Percentiles rank a stretch among this genome's conserved stretches.
Conservation (phyloP, 2,888 invertebrate genomes). For the Temnothorax unifasciatus region DNA sequence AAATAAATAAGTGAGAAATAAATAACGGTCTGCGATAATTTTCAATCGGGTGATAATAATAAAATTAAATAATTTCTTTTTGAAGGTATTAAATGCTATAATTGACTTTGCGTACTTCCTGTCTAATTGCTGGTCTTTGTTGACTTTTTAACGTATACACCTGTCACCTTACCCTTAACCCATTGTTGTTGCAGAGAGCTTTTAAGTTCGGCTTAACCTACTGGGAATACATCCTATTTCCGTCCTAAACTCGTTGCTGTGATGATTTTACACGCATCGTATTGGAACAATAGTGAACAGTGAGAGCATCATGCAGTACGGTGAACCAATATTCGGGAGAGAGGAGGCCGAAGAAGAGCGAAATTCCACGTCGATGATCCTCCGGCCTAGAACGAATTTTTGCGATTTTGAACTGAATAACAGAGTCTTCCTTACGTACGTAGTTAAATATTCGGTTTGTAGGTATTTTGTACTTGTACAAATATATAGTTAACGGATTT, state of each 20-base stretch:
- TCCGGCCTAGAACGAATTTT: conserved; percentile 4
- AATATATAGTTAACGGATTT: conserved; percentile 32
- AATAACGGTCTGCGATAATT: background rate
- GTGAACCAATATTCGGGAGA: conserved; percentile 10
- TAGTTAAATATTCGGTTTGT: conserved; percentile 30
- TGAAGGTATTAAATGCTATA: conserved; percentile 2
- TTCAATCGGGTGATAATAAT: conserved; percentile 2
- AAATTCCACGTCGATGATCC: background rate
- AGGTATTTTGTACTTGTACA: conserved; percentile 51
- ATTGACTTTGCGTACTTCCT: conserved; percentile 19
- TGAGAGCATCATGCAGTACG: conserved; percentile 25
- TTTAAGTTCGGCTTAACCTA: conserved; percentile 85
- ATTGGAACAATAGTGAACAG: conserved; percentile 27
- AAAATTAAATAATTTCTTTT: background rate
- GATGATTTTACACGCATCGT: conserved; percentile 77
- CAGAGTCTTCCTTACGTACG: conserved; percentile 46
- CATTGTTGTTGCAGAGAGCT: conserved; percentile 84
- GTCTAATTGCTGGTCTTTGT: background rate
- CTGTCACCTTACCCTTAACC: background rate
- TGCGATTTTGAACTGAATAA: conserved; percentile 19
- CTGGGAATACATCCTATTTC: conserved; percentile 75
- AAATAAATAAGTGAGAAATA: background rate
- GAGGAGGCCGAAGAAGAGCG: conserved; percentile 16
- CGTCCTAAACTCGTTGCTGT: conserved; percentile 84
- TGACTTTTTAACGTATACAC: background rate